phyloP scores from a whole-genome alignment of 2,888 invertebrate species.

The Metallyticus violacea region DNA sequence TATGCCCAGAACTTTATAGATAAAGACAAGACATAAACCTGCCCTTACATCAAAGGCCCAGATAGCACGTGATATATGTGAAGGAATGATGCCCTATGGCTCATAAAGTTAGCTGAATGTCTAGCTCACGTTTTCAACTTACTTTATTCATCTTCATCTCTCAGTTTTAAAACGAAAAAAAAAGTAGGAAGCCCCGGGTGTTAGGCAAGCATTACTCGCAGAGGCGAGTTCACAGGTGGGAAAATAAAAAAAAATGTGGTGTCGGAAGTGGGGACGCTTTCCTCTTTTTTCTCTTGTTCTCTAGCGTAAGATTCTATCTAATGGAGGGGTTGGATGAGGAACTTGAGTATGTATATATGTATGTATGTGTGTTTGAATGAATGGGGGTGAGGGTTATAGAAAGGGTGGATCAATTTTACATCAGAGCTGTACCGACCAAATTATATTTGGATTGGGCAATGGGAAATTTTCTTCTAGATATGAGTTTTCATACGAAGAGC shows the following conservation, averaged over 20 bases:
- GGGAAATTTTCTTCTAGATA: constrained; percentile 24
- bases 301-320: constrained; percentile 5
- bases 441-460: constrained; percentile 28
- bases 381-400: neutral
- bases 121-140: neutral
- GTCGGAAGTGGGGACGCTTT: neutral
- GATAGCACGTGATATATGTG: neutral
- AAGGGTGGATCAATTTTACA: constrained; percentile 5
- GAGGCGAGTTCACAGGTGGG: neutral
- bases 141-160: neutral
- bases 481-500: constrained; percentile 15
- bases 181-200: neutral
- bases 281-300: neutral
- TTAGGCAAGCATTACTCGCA: neutral
- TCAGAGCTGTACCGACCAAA: constrained; percentile 21
- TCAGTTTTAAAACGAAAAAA: neutral
- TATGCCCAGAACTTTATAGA: no score
- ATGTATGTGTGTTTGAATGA: neutral
- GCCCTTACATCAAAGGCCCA: no score
- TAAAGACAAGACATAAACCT: no score
- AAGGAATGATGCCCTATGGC: neutral
- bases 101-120: neutral
- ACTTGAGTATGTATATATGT: neutral
- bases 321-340: neutral
- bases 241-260: neutral